Evolutionary conservation across 2,888 invertebrate genomes (phyloP), one percentile per base, ranked within the genome.

Genomic region (Mylabris sibirica): DNA sequence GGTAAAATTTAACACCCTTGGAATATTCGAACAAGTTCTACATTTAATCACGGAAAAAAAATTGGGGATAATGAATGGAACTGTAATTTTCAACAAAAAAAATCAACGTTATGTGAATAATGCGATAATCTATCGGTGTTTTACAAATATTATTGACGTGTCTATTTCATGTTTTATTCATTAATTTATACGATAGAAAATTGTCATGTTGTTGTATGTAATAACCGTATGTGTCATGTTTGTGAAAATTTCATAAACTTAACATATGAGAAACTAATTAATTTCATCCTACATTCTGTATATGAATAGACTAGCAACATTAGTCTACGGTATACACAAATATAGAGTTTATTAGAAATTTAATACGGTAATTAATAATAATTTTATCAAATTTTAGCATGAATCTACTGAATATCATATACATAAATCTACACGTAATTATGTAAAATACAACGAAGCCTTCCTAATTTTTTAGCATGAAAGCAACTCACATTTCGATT

Each of bases 131-230:
- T 35, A 11, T 35, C 35, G 35, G 35, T 35, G 11, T 35, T 35
- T 35, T 35, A 35, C 11, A 11, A 35, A 38, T 14, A 38, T 38
- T 12, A 38, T 3, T 12, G 3, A 11, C 3, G 12, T 38, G 12
- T 44, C 12, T n/a, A 44, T 6, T 17, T 69, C 66, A 75, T 75
- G 75, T 75, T 71, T 74, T 74, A 75, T 75, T 75, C 75, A 75
- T 74, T 60, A 65, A 66, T 63, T 62, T 67, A 72, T 75, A 74
- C 73, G 73, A 72, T 72, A 72, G 69, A 71, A 72, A 68, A 68
- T 59, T 65, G 57, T 49, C 63, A 59, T 62, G 65, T 30, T 44
- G 30, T 30, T 30, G 30, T 30, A 30, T 30, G 8, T 30, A 30
- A 67, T 17, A 41, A 57, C 2, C 24, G 24, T 26, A 14, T 14